Evolutionary conservation across 2,888 invertebrate genomes (phyloP).

Genomic region (Trichopria drosophilae): DNA sequence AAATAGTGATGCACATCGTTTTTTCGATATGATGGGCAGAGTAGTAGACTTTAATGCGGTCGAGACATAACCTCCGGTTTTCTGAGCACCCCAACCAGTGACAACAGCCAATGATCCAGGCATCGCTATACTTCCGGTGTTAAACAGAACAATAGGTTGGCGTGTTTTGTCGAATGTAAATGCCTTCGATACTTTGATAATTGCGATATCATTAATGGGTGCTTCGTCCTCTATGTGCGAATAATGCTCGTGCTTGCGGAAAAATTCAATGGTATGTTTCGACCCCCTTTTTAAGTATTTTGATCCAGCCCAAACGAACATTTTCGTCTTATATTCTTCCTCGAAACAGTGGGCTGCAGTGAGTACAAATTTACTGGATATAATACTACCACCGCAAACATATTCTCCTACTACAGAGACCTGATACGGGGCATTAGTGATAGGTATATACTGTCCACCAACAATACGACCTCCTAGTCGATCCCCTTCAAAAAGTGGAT

Average conservation of each 20-base stretch:
- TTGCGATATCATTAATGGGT: conserved; percentile 60
- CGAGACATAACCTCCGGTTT: conserved; percentile 20
- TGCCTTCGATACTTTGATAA: conserved; percentile 61
- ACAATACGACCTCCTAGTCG: conserved; percentile 61
- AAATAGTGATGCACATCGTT: conserved; percentile 25
- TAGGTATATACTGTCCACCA: conserved; percentile 60
- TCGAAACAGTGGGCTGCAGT: conserved; percentile 64
- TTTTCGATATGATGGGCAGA: conserved; percentile 63
- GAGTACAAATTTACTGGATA: conserved; percentile 60
- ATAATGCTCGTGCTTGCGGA: conserved; percentile 62
- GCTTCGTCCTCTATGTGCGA: conserved; percentile 49
- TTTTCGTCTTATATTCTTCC: conserved; percentile 54
- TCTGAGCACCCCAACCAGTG: conserved; percentile 43
- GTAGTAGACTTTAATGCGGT: conserved; percentile 59
- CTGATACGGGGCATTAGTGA: conserved; percentile 60
- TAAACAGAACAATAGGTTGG: conserved; percentile 58
- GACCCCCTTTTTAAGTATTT: conserved; percentile 60
- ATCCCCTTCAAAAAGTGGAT: too few species aligned
- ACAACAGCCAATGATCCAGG: conserved; percentile 28
- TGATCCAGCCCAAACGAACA: conserved; percentile 56
- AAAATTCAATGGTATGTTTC: conserved; percentile 56
- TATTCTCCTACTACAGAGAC: conserved; percentile 61
- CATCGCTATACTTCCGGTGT: conserved; percentile 36
- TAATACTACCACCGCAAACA: conserved; percentile 66
- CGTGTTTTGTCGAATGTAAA: conserved; percentile 59